Evolutionary conservation across 2,888 invertebrate species (phyloP), one percentile per base, ranked within the genome.

Genomic region (Leptopilina drosophilae): DNA sequence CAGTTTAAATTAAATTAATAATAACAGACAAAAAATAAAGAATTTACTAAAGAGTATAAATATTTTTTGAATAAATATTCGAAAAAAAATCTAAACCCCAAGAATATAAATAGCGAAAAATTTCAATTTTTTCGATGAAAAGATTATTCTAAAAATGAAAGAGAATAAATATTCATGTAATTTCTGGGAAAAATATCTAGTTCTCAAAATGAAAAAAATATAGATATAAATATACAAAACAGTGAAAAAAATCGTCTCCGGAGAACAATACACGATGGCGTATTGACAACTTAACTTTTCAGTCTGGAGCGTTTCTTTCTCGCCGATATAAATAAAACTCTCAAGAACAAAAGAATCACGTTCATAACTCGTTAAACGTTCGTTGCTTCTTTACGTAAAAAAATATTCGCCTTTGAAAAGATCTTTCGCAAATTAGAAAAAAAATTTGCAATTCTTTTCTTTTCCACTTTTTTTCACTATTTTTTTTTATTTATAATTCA

Each of bases 241-340:
- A 33, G 5, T 5, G 7, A 42, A 42, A 42, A 42, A 42, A 42
- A 42, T 84, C 82, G 83, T 83, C 82, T 82, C 42, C 42, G 7
- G 42, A 42, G 42, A 42, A 83, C 78, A 75, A 64, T 79, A 76
- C 79, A 86, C 83, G 83, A 83, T 83, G 84, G 83, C 83, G 82
- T 84, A 85, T 86, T 84, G 85, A 84, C 84, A 85, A 79, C 80
- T 78, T 81, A 64, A 73, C 78, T 81, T 83, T 79, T 81, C 84
- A 83, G 81, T 85, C 77, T 77, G 62, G 7, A 56, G 33, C 53
- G 69, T 59, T 53, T 56, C 79, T 69, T 80, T 64, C 15, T 49
- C 46, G 46, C 14, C 20, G 49, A 14, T 77, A 69, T 69, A 26
- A 69, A 69, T 69, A 53, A 69, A 69, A 20, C 20, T 69, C 49